Percentiles rank a stretch among this genome's conserved stretches.
phyloP scores from a whole-genome alignment of 2,113 vertebrate genomes.

The Siniperca chuatsi region DNA sequence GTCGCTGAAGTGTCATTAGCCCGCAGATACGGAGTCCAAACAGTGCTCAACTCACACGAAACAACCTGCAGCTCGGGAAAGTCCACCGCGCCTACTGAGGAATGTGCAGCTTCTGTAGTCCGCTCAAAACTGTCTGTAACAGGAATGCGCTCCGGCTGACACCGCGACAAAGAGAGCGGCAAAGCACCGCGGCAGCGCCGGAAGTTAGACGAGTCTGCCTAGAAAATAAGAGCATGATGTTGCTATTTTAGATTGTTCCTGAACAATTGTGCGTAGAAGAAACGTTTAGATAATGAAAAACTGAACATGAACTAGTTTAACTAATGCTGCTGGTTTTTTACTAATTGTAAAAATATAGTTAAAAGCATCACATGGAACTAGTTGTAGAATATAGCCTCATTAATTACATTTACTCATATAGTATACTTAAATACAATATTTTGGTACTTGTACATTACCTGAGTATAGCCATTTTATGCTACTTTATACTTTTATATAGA shows the following conservation, averaged over 20 bases:
- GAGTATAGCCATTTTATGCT: no score
- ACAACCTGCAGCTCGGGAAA: constrained; percentile 41
- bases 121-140: constrained; percentile 19
- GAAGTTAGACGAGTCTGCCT: neutral
- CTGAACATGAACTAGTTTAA: no score
- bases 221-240: constrained; percentile 48
- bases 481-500: no score
- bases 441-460: no score
- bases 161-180: constrained; percentile 23
- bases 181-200: neutral
- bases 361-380: neutral
- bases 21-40: neutral
- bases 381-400: neutral
- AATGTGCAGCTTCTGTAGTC: constrained; percentile 50
- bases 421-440: no score
- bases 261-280: neutral
- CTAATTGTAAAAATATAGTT: neutral
- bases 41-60: neutral
- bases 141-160: constrained; percentile 66
- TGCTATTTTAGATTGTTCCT: neutral
- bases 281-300: neutral
- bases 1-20: neutral
- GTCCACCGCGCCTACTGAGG: constrained; percentile 61
- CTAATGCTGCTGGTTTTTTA: no score
- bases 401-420: no score